phyloP scores from a whole-genome alignment of 2,888 invertebrate genomes.

The Noctua pronuba region DNA sequence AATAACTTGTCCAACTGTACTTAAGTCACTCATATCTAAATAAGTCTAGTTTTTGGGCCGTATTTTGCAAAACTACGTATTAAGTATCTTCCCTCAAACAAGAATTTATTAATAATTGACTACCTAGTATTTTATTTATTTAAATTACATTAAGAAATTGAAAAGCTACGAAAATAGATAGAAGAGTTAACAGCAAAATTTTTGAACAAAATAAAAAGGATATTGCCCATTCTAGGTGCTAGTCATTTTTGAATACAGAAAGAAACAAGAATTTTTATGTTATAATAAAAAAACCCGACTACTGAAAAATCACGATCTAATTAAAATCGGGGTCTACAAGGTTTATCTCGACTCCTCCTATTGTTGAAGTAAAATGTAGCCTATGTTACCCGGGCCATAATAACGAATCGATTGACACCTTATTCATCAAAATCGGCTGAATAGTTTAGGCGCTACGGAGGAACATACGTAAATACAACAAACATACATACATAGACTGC shows the following conservation, averaged over 20 bases:
- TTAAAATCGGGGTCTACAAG: too few relatives aligned
- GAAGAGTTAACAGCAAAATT: not conserved
- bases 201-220: not conserved
- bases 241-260: not conserved
- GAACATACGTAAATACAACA: too few relatives aligned
- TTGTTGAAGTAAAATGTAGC: too few relatives aligned
- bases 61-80: not conserved
- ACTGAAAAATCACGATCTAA: too few relatives aligned
- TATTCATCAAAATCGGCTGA: too few relatives aligned
- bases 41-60: not conserved
- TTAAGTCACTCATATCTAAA: not conserved
- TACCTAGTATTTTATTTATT: not conserved
- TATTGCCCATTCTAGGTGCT: not conserved
- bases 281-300: too few relatives aligned
- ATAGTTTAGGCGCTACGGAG: too few relatives aligned
- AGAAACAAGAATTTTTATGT: not conserved
- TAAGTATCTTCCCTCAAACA: not conserved
- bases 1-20: not conserved
- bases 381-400: too few relatives aligned
- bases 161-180: not conserved
- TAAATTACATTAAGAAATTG: not conserved
- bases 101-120: constrained; percentile 16
- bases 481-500: too few relatives aligned
- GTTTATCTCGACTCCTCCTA: too few relatives aligned
- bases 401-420: too few relatives aligned